phyloP scores from a whole-genome alignment of 2,113 vertebrate genomes.

The Pituophis catenifer region DNA sequence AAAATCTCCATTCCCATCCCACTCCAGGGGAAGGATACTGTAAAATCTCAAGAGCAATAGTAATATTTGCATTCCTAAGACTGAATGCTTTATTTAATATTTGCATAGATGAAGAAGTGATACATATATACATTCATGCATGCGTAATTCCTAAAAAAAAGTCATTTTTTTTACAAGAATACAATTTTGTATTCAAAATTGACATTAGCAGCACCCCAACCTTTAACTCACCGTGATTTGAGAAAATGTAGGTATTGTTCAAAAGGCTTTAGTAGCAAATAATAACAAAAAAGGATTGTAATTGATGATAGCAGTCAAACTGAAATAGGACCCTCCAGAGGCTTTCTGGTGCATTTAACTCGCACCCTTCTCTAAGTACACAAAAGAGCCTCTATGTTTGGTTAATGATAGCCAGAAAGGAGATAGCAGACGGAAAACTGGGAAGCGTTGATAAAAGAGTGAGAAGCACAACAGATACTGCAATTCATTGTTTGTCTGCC shows the following conservation, averaged over 20 bases:
- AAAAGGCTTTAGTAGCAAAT: background rate
- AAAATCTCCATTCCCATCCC: too few relatives aligned
- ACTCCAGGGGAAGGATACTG: too few relatives aligned
- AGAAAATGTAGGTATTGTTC: background rate
- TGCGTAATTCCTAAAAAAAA: background rate
- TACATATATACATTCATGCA: background rate
- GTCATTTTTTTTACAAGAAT: too few relatives aligned
- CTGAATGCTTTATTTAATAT: background rate
- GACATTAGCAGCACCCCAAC: background rate
- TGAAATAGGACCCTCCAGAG: background rate
- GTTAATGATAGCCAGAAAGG: background rate
- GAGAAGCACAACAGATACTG: background rate
- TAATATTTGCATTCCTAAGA: background rate
- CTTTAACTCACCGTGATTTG: background rate
- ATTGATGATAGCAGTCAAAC: background rate
- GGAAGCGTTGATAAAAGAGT: background rate
- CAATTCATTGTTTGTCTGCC: background rate
- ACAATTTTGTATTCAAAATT: background rate
- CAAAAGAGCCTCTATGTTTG: background rate
- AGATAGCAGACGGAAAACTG: background rate
- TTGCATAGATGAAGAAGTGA: background rate
- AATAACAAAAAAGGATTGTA: background rate
- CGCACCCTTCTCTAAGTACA: background rate
- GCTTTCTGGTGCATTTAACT: background rate
- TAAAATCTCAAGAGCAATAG: background rate